Percentiles rank a stretch among this genome's conserved stretches.
These are phyloP conservation scores for Sericinus montela DNA, from an alignment of 2,888 invertebrate genomes.

Conservation along the genomic window DNA sequence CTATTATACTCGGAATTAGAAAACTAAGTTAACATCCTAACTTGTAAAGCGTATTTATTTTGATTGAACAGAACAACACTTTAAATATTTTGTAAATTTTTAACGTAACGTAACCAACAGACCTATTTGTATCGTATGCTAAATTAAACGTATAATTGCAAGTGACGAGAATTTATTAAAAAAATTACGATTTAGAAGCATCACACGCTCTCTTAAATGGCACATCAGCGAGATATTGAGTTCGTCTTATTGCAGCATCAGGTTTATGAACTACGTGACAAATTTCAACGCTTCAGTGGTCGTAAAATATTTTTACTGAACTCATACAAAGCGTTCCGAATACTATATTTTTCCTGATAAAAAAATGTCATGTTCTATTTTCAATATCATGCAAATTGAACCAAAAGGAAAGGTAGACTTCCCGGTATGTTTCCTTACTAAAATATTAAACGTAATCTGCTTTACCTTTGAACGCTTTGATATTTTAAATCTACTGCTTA, in stretches of 20 bases:
- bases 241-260: constrained; percentile 32
- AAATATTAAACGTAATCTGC: constrained; percentile 57
- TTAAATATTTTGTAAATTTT: too few species aligned
- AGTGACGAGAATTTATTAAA: constrained; percentile 2
- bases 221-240: constrained; percentile 22
- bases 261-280: constrained; percentile 43
- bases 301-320: constrained; percentile 19
- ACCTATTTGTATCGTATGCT: too few species aligned
- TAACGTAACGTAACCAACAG: too few species aligned
- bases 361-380: constrained; percentile 27
- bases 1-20: too few species aligned
- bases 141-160: not conserved
- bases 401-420: constrained; percentile 27
- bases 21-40: too few species aligned
- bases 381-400: constrained; percentile 58
- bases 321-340: constrained; percentile 15
- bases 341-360: constrained; percentile 4
- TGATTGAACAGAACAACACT: too few species aligned
- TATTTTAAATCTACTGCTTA: constrained; percentile 22
- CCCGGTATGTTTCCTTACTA: constrained; percentile 32
- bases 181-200: not conserved
- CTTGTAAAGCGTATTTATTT: too few species aligned
- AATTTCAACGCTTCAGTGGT: constrained; percentile 18
- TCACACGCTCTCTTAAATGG: constrained; percentile 14
- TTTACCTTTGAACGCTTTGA: constrained; percentile 35